phyloP scores from a whole-genome alignment of 2,113 vertebrate genomes.

The Galemys pyrenaicus region DNA sequence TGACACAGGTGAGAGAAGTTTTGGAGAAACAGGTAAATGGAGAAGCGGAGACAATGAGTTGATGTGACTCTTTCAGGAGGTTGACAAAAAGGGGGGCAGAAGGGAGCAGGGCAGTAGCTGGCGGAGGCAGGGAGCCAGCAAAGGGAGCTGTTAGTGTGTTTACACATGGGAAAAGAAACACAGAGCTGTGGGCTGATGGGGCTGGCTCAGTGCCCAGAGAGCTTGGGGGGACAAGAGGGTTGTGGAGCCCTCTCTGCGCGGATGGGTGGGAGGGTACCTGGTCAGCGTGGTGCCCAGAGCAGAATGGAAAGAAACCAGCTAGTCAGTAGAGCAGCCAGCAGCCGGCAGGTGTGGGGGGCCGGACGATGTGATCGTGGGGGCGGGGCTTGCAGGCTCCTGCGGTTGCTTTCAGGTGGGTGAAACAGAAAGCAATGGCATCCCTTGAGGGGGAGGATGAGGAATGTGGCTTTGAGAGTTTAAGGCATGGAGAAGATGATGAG shows the following conservation, averaged over 20 bases:
- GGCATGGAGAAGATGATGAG: not conserved
- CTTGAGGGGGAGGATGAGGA: not conserved
- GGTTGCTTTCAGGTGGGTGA: not conserved
- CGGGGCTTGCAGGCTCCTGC: not conserved
- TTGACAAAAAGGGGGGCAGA: rapidly evolving
- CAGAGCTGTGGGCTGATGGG: not conserved
- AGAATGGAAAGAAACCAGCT: too few species aligned
- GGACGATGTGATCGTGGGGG: rapidly evolving
- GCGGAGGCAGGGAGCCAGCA: not conserved
- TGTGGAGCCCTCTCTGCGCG: not conserved
- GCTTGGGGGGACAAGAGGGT: rapidly evolving
- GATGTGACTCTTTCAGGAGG: not conserved
- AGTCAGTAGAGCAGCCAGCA: not conserved
- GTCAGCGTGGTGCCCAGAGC: rapidly evolving
- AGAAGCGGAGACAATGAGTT: not conserved
- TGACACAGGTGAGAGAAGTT: not conserved
- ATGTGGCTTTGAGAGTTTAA: not conserved
- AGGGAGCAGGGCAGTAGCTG: not conserved
- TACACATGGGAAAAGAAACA: not conserved
- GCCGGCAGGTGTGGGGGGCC: not conserved
- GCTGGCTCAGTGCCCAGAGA: not conserved
- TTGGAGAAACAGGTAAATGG: not conserved
- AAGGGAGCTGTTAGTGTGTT: not conserved
- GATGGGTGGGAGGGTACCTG: too few species aligned
- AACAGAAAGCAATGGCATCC: not conserved